These are phyloP conservation scores for Istiophorus platypterus DNA, from an alignment of 2,113 vertebrate genomes.

Conservation along the genomic window DNA sequence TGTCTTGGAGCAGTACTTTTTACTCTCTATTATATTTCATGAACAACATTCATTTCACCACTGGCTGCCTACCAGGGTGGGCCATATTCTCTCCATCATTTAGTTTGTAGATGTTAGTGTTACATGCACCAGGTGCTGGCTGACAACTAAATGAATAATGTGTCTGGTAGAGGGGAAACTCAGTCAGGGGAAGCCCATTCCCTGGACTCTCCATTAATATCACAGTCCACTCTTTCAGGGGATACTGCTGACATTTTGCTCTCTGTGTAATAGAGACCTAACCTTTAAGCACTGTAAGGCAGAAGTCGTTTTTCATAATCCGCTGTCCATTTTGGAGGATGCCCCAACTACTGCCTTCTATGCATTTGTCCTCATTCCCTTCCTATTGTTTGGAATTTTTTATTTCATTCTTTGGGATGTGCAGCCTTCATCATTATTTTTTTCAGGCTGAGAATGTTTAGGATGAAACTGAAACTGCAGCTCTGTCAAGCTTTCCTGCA, in stretches of 20 bases:
- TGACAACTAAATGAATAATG: slow-evolving; percentile 84
- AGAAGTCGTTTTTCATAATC: slow-evolving; percentile 92
- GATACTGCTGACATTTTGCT: slow-evolving; percentile 85
- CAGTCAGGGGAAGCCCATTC: slow-evolving; percentile 80
- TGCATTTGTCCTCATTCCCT: slow-evolving; percentile 66
- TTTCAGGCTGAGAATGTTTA: background rate
- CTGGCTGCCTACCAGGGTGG: slow-evolving; percentile 62
- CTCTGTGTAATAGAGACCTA: slow-evolving; percentile 89
- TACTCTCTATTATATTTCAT: slow-evolving; percentile 59
- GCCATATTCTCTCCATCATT: slow-evolving; percentile 78
- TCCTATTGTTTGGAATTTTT: slow-evolving; percentile 50
- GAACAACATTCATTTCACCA: slow-evolving; percentile 64
- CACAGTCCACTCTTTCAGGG: slow-evolving; percentile 81
- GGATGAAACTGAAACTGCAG: slow-evolving; percentile 34
- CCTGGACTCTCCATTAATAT: slow-evolving; percentile 84
- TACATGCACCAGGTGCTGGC: slow-evolving; percentile 76
- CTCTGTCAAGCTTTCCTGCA: slow-evolving; percentile 6
- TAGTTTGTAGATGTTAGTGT: slow-evolving; percentile 78
- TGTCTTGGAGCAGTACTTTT: slow-evolving; percentile 54
- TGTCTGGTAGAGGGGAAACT: slow-evolving; percentile 75
- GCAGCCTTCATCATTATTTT: slow-evolving; percentile 49
- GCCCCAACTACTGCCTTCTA: slow-evolving; percentile 49
- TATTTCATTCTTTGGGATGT: slow-evolving; percentile 27
- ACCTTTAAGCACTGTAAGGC: slow-evolving; percentile 91
- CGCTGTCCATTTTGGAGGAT: slow-evolving; percentile 73